Percentiles rank a stretch among this genome's conserved stretches.
Conservation (phyloP, 30 jellyfish, hydroid and myxozoan species). For the Aurelia sp. region DNA sequence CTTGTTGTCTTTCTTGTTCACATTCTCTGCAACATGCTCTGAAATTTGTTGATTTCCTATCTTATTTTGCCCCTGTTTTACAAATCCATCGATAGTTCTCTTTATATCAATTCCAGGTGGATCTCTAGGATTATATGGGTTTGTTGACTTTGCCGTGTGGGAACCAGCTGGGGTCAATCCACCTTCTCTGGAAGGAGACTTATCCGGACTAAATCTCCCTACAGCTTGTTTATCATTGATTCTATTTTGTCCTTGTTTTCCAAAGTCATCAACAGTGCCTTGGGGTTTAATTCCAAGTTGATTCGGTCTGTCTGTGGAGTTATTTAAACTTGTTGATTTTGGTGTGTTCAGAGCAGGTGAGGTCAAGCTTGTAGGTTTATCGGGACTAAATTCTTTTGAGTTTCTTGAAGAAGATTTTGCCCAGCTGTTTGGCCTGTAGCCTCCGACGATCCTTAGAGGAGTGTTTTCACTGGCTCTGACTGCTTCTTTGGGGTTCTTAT, state of each 20-base stretch:
- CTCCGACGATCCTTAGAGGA: not conserved
- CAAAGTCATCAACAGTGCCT: not conserved
- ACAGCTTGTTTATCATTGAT: not conserved
- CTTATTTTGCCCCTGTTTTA: not conserved
- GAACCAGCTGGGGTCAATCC: no score
- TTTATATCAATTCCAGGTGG: not conserved
- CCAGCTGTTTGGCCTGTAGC: conserved; percentile 47
- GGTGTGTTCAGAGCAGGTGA: not conserved
- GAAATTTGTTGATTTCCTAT: not conserved
- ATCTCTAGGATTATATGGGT: not conserved
- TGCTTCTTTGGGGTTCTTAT: conserved; percentile 3
- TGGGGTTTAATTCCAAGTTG: not conserved
- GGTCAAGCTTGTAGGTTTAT: not conserved
- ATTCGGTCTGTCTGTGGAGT: not conserved
- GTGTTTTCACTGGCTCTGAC: not conserved
- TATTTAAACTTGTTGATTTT: not conserved
- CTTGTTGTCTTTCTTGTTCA: not conserved
- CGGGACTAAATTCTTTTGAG: conserved; percentile 5
- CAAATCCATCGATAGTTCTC: not conserved
- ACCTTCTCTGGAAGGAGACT: no score
- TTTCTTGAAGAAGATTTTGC: not conserved
- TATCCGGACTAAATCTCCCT: no score
- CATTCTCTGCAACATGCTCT: conserved; percentile 2
- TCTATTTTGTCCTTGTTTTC: not conserved
- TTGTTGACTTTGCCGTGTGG: no score